Evolutionary conservation across 2,113 vertebrate species (phyloP).

Genomic region (Acanthochromis polyacanthus): DNA sequence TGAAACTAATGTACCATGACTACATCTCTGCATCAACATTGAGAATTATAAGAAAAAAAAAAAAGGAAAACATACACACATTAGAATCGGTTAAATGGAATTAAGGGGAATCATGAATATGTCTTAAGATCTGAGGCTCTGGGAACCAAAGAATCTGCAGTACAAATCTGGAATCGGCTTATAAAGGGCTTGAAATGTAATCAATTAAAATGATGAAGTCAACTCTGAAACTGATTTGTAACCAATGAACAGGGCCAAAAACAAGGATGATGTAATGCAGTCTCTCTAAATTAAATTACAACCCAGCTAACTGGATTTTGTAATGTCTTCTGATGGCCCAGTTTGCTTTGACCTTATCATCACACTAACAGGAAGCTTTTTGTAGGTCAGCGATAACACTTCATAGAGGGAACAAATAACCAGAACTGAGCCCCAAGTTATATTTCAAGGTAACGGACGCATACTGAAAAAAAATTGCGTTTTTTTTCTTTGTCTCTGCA

Average conservation of each 20-base stretch:
- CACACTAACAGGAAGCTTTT: conserved; percentile 5
- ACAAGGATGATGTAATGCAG: neutral
- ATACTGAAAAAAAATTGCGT: neutral
- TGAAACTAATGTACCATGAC: neutral
- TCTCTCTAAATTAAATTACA: neutral
- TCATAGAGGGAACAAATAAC: neutral
- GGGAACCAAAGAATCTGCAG: neutral
- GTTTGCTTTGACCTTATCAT: conserved; percentile 10
- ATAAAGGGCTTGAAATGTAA: neutral
- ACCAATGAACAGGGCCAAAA: neutral
- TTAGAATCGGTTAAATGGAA: neutral
- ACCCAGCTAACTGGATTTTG: neutral
- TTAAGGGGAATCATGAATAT: neutral
- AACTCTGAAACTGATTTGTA: neutral
- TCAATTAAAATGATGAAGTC: neutral
- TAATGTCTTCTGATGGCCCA: neutral
- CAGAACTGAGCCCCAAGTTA: neutral
- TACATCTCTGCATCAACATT: neutral
- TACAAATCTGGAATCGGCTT: neutral
- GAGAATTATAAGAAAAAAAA: neutral
- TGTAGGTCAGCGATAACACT: conserved; percentile 13
- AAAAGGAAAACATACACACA: neutral
- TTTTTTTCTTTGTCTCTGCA: neutral
- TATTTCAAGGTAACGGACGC: neutral
- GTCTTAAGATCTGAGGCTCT: neutral